Evolutionary conservation across 2,797 vertebrate genomes (phyloP).

Genomic region (Lophotriccus pileatus): DNA sequence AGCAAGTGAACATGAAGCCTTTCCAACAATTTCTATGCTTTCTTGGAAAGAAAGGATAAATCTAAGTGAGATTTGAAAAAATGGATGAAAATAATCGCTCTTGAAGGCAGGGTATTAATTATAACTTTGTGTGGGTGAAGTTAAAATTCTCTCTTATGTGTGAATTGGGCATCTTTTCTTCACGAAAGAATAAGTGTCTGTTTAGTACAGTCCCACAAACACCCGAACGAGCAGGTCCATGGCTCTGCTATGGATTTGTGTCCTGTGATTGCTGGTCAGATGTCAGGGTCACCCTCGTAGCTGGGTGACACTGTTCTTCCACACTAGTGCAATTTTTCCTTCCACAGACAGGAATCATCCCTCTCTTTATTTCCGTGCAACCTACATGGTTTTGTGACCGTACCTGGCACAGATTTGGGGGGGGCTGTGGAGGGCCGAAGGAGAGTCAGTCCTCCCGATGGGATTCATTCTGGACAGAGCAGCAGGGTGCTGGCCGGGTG

Average conservation of each 20-base stretch:
- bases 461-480: neutral
- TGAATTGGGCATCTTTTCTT: neutral
- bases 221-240: rapidly evolving
- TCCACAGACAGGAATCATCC: neutral
- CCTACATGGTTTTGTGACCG: neutral
- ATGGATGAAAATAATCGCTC: neutral
- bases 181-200: neutral
- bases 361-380: neutral
- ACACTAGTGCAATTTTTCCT: neutral
- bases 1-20: neutral
- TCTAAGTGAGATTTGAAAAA: neutral
- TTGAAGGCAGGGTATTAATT: constrained; percentile 34
- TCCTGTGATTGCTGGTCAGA: neutral
- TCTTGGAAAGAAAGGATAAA: neutral
- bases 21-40: neutral
- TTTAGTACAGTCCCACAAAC: neutral
- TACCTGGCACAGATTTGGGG: neutral
- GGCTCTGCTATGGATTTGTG: neutral
- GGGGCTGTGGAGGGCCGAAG: neutral
- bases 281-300: neutral
- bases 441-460: neutral
- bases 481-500: neutral
- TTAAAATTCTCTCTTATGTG: constrained; percentile 1
- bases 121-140: constrained; percentile 42
- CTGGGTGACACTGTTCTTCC: neutral